Percentiles rank a stretch among this genome's conserved stretches.
Conservation (phyloP, 2,888 invertebrate species). For the Sipha maydis region DNA sequence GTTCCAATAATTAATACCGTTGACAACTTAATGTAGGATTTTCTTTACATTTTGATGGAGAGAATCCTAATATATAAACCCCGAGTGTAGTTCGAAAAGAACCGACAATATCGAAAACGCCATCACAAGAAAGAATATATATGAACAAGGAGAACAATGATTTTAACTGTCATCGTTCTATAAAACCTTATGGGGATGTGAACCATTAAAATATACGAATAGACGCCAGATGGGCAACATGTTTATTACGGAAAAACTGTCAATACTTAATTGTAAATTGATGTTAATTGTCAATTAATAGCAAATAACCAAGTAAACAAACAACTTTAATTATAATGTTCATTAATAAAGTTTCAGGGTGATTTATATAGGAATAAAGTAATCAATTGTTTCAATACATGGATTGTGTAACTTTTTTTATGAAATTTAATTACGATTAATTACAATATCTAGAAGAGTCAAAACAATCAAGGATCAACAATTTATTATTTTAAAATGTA, state of each 20-base stretch:
- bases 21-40: neutral
- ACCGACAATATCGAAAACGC: constrained; percentile 25
- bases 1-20: constrained; percentile 44
- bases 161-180: constrained; percentile 45
- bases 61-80: neutral
- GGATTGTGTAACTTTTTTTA: neutral
- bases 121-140: neutral
- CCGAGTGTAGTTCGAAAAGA: neutral
- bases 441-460: neutral
- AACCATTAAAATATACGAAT: neutral
- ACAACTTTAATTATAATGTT: neutral
- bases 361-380: neutral
- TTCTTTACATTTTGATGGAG: neutral
- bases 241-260: neutral
- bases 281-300: too few species aligned
- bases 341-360: neutral
- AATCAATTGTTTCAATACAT: neutral
- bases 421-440: constrained; percentile 18
- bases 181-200: constrained; percentile 44
- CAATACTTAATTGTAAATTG: too few species aligned
- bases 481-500: neutral
- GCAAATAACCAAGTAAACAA: neutral
- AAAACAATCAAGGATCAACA: neutral
- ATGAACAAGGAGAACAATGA: constrained; percentile 25
- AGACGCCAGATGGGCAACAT: neutral